Evolutionary conservation across 2,888 invertebrate genomes (phyloP).

Genomic region (Nymphalis polychloros): DNA sequence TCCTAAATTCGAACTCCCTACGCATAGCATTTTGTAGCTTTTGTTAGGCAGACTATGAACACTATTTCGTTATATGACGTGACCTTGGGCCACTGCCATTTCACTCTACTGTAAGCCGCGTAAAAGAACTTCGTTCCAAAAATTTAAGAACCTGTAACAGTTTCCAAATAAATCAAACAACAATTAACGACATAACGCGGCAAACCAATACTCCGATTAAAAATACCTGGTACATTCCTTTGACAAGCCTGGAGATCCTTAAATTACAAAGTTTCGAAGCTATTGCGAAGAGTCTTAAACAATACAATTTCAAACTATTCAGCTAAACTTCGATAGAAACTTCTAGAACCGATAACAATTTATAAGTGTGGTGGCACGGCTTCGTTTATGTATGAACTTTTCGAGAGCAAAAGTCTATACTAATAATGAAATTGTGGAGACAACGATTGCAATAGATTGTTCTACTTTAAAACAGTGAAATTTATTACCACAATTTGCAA

Average conservation of each 20-base stretch:
- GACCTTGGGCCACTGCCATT: too few species aligned
- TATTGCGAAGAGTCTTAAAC: slow-evolving; percentile 24
- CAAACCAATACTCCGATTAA: slow-evolving; percentile 19
- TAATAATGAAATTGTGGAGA: background rate
- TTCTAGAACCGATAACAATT: slow-evolving; percentile 29
- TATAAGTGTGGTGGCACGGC: slow-evolving; percentile 22
- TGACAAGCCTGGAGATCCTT: slow-evolving; percentile 18
- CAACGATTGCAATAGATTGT: background rate
- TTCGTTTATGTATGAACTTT: slow-evolving; percentile 20
- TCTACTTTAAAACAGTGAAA: background rate
- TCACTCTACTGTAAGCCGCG: too few species aligned
- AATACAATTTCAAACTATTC: slow-evolving; percentile 31
- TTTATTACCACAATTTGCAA: too few species aligned
- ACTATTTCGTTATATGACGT: too few species aligned
- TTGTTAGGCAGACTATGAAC: too few species aligned
- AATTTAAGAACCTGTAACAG: too few species aligned
- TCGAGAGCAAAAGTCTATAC: slow-evolving; percentile 1
- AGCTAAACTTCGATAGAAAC: slow-evolving; percentile 24
- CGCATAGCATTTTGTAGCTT: too few species aligned
- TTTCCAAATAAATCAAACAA: background rate
- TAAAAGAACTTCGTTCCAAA: too few species aligned
- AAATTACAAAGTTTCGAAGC: slow-evolving; percentile 26
- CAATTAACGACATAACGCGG: slow-evolving; percentile 18
- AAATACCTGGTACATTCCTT: slow-evolving; percentile 25
- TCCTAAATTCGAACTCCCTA: too few species aligned